These are phyloP conservation scores for Psittacula derbiana DNA, from an alignment of 2,797 vertebrate genomes.

Conservation along the genomic window DNA sequence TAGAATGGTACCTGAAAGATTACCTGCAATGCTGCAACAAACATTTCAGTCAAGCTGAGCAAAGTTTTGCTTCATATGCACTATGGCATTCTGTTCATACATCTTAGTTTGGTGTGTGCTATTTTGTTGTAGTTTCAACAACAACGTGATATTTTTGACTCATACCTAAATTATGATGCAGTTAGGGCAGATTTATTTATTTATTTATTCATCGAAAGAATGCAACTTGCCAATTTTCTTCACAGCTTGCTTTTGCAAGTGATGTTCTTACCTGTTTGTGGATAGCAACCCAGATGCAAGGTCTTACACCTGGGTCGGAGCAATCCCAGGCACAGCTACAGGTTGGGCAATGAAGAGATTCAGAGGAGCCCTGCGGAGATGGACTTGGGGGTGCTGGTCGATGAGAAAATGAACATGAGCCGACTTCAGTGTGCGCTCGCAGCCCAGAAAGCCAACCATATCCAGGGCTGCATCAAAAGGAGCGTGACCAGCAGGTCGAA, in stretches of 20 bases:
- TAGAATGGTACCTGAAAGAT: background rate
- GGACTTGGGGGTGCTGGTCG: too few relatives aligned
- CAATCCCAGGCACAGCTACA: too few relatives aligned
- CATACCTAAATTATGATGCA: background rate
- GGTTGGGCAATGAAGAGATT: too few relatives aligned
- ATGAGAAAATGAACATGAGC: too few relatives aligned
- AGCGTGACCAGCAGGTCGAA: too few relatives aligned
- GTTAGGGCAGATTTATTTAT: background rate
- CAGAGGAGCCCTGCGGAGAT: too few relatives aligned
- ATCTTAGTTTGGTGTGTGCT: background rate
- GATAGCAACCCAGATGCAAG: background rate
- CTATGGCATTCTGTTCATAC: background rate
- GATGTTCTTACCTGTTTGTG: background rate
- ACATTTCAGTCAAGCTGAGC: background rate
- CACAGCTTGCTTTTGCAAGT: background rate
- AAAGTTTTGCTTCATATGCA: background rate
- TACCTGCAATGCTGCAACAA: background rate
- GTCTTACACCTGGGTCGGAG: too few relatives aligned
- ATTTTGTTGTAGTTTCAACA: background rate
- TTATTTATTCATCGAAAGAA: background rate
- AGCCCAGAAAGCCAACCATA: too few relatives aligned
- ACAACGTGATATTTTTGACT: background rate
- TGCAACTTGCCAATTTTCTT: background rate
- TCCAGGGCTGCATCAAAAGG: too few relatives aligned
- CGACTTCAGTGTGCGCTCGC: too few relatives aligned